phyloP scores from a whole-genome alignment of 2,797 vertebrate species.

The Hydrophis major region DNA sequence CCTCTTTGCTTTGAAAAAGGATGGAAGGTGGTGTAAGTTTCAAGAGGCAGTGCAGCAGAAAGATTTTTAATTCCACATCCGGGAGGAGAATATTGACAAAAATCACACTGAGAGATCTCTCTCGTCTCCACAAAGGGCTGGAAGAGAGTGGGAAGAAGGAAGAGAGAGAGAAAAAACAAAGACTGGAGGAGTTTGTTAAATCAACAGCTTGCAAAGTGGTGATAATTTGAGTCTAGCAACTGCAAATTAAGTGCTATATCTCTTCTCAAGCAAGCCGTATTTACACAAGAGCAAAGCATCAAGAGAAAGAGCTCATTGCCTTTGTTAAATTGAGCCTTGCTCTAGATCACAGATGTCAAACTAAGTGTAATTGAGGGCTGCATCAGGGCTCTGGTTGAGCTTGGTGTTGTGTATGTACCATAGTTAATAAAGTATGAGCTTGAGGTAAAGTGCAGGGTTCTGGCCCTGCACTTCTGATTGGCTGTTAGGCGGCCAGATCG shows the following conservation, averaged over 20 bases:
- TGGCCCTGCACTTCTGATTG: no score
- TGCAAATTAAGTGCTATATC: not conserved
- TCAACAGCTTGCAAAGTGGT: slow-evolving; percentile 31
- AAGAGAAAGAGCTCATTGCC: not conserved
- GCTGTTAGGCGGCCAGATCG: no score
- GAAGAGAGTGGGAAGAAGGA: no score
- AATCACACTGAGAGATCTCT: slow-evolving; percentile 37
- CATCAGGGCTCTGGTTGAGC: no score
- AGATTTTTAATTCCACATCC: slow-evolving; percentile 44
- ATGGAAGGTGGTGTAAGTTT: slow-evolving; percentile 36
- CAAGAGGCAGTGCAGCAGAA: slow-evolving; percentile 27
- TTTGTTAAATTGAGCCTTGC: not conserved
- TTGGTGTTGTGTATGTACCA: no score
- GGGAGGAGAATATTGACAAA: slow-evolving; percentile 36
- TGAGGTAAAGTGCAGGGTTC: no score
- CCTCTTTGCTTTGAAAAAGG: slow-evolving; percentile 35
- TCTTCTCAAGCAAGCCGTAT: not conserved
- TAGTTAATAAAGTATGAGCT: no score
- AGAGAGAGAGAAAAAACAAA: not conserved
- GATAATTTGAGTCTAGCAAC: slow-evolving; percentile 49
- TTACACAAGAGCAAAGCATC: not conserved
- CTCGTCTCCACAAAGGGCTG: not conserved
- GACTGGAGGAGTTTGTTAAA: slow-evolving; percentile 29
- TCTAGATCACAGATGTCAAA: not conserved
- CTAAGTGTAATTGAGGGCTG: no score